Evolutionary conservation across 2,888 invertebrate species (phyloP).

Genomic region (Rotaria magnacalcarata): DNA sequence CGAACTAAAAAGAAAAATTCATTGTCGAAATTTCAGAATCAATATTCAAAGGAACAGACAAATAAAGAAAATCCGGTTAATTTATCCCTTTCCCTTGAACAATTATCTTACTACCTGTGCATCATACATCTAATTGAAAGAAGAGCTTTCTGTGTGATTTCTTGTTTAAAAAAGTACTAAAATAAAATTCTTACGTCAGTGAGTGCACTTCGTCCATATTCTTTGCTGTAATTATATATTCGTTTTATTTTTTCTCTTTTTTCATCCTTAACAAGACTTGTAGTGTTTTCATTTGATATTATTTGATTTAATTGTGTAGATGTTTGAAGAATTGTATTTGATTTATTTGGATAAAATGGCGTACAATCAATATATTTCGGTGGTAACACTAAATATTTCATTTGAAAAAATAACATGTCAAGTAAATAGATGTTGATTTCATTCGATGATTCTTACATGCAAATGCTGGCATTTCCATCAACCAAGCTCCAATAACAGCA

Average conservation of each 20-base stretch:
- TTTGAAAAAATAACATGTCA: background rate
- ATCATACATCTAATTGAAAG: too few relatives aligned
- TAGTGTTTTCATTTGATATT: background rate
- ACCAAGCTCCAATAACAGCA: constrained; percentile 42
- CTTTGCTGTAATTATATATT: background rate
- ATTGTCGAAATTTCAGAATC: too few relatives aligned
- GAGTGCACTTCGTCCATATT: background rate
- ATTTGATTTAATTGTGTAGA: background rate
- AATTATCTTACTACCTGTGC: too few relatives aligned
- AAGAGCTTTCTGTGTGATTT: too few relatives aligned
- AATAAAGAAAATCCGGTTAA: too few relatives aligned
- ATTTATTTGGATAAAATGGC: background rate
- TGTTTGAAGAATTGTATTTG: background rate
- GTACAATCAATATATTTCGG: background rate
- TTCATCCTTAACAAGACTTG: too few relatives aligned
- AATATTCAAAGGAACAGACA: too few relatives aligned
- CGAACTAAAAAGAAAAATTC: background rate
- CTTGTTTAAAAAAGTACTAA: too few relatives aligned
- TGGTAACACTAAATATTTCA: background rate
- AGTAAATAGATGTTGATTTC: background rate
- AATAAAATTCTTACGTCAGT: background rate
- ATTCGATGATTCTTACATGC: constrained; percentile 26
- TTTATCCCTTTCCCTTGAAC: too few relatives aligned
- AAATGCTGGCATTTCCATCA: constrained; percentile 35
- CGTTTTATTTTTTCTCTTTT: background rate